These are phyloP conservation scores for Thymelicus sylvestris DNA, from an alignment of 2,888 invertebrate genomes.

Conservation along the genomic window DNA sequence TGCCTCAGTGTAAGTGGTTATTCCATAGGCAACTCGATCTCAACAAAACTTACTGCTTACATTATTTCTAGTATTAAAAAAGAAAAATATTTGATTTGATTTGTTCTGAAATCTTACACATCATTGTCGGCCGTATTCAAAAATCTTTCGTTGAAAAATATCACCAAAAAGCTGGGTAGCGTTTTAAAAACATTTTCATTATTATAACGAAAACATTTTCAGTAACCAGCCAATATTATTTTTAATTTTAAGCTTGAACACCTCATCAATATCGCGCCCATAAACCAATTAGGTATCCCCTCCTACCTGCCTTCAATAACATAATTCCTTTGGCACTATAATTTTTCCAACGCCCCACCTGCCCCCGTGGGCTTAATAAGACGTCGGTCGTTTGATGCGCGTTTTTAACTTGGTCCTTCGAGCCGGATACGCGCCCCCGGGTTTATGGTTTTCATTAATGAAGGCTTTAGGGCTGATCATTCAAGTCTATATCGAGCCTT, in stretches of 20 bases:
- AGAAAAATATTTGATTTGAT: too few relatives aligned
- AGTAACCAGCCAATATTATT: slow-evolving; percentile 14
- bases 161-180: too few relatives aligned
- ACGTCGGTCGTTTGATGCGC: slow-evolving; percentile 70
- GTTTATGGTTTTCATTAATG: slow-evolving; percentile 80
- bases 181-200: too few relatives aligned
- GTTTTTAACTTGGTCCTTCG: slow-evolving; percentile 65
- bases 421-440: slow-evolving; percentile 65
- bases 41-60: too few relatives aligned
- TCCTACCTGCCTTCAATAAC: slow-evolving; percentile 53
- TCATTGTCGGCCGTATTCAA: too few relatives aligned
- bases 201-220: too few relatives aligned
- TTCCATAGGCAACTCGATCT: neutral
- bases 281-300: slow-evolving; percentile 47
- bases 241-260: slow-evolving; percentile 27
- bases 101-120: too few relatives aligned
- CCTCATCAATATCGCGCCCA: slow-evolving; percentile 45
- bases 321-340: slow-evolving; percentile 69
- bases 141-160: too few relatives aligned
- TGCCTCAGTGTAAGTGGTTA: neutral
- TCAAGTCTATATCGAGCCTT: slow-evolving; percentile 65
- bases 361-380: slow-evolving; percentile 71
- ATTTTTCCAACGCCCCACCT: slow-evolving; percentile 63
- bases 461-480: slow-evolving; percentile 79
- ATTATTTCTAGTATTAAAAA: too few relatives aligned